Evolutionary conservation across 2,113 vertebrate species (phyloP), one percentile per base, ranked within the genome.

Genomic region (Boulengeromyrus knoepffleri): DNA sequence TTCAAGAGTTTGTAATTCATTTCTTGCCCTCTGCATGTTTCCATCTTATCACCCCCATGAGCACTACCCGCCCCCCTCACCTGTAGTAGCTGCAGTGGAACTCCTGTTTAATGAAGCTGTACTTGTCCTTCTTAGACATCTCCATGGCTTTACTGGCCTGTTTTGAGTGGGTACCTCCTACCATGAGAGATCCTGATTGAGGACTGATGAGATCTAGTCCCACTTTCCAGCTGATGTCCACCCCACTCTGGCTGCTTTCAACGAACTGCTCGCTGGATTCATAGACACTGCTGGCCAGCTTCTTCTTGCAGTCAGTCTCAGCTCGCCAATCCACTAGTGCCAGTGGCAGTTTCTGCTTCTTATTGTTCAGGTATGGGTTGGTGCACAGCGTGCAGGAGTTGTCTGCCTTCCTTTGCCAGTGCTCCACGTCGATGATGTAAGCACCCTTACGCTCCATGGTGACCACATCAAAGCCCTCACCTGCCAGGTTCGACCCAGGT

Each of bases 381-480:
- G 0, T 84, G 52, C 92, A 92, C 62, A 96, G 90, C 10, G 92
- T 95, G 88, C 92, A 92, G 58, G 93, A 93, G 36, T 94, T 90
- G 0, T 96, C 93, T 0, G 56, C 27, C 4, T 85, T 85, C 9
- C 10, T n/a, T n/a, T 89, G 87, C 91, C 92, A 95, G 15, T 0
- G 70, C 6, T 45, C 62, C 1, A 89, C 89, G 21, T 95, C 88
- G 84, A 96, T 92, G 0, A 93, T 92, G 15, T 93, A 95, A 89
- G 92, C 89, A 49, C 91, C 88, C 0, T 93, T 96, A 19, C 84
- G 93, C 88, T 53, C 84, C 89, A 96, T 93, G 8, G 47, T 95
- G 90, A 95, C 95, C 70, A 96, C 90, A 1, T 96, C 93, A 39
- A 96, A 36, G 0, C 95, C 95, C 36, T 95, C 95, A 6, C 95